Conservation (phyloP, 37 sponge, comb jelly and placozoan genomes). For the Halisarca cf. caerulea region DNA sequence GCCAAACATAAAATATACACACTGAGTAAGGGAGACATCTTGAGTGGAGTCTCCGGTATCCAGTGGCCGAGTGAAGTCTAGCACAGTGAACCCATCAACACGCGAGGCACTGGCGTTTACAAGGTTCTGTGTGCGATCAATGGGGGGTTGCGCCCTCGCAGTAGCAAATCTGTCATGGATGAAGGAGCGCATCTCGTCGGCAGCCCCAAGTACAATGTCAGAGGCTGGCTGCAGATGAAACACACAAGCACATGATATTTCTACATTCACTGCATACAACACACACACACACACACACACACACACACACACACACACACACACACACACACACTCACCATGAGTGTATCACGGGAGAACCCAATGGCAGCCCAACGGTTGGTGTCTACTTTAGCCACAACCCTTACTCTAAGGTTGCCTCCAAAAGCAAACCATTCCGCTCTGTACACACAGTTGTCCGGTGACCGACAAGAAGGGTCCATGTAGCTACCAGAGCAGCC, state of each 20-base stretch:
- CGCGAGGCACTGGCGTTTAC: not conserved
- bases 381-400: not conserved
- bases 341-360: slow-evolving; percentile 50
- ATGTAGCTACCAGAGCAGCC: not conserved
- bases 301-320: slow-evolving; percentile 15
- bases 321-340: slow-evolving; percentile 34
- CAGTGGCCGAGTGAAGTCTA: slow-evolving; percentile 51
- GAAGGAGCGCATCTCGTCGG: slow-evolving; percentile 30
- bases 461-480: not conserved
- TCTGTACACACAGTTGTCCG: not conserved
- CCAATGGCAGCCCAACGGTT: slow-evolving; percentile 51
- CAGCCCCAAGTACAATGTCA: slow-evolving; percentile 47
- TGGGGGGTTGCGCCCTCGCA: slow-evolving; percentile 22
- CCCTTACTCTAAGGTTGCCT: slow-evolving; percentile 13
- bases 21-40: slow-evolving; percentile 36
- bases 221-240: slow-evolving; percentile 28
- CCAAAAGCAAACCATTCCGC: slow-evolving; percentile 26
- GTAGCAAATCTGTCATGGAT: slow-evolving; percentile 43
- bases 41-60: slow-evolving; percentile 4
- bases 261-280: not conserved
- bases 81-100: slow-evolving; percentile 25
- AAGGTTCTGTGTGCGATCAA: slow-evolving; percentile 46
- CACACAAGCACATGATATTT: not conserved
- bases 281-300: too few species aligned
- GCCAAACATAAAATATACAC: slow-evolving; percentile 46